Evolutionary conservation across 1,140 invertebrate species (phyloP).

Genomic region (Dryas iulia): DNA sequence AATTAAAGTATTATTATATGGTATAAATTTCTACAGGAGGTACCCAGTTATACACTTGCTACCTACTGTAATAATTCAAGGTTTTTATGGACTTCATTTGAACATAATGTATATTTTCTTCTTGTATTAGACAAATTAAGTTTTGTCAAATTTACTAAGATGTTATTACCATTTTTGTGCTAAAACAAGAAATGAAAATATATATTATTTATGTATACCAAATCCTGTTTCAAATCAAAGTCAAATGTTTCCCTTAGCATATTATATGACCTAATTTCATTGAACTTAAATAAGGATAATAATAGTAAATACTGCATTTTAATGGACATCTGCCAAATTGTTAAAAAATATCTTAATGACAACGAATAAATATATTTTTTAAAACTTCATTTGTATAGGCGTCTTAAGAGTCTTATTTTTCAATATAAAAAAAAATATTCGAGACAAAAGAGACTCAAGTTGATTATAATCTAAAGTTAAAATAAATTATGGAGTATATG

Average conservation of each 20-base stretch:
- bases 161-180: too few relatives aligned
- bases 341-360: background rate
- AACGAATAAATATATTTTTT: background rate
- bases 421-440: background rate
- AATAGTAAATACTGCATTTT: background rate
- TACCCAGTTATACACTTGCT: too few relatives aligned
- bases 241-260: background rate
- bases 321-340: background rate
- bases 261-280: background rate
- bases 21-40: background rate
- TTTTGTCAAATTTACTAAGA: too few relatives aligned
- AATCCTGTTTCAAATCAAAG: too few relatives aligned
- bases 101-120: too few relatives aligned
- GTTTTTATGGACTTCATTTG: too few relatives aligned
- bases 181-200: too few relatives aligned
- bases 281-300: background rate
- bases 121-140: too few relatives aligned
- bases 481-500: conserved; percentile 74
- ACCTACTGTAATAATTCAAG: background rate
- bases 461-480: background rate
- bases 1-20: background rate
- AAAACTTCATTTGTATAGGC: background rate
- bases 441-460: background rate
- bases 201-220: too few relatives aligned
- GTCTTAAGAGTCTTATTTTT: background rate